Evolutionary conservation across 2,113 vertebrate species (phyloP), one percentile per base, ranked within the genome.

Genomic region (Candoia aspera): DNA sequence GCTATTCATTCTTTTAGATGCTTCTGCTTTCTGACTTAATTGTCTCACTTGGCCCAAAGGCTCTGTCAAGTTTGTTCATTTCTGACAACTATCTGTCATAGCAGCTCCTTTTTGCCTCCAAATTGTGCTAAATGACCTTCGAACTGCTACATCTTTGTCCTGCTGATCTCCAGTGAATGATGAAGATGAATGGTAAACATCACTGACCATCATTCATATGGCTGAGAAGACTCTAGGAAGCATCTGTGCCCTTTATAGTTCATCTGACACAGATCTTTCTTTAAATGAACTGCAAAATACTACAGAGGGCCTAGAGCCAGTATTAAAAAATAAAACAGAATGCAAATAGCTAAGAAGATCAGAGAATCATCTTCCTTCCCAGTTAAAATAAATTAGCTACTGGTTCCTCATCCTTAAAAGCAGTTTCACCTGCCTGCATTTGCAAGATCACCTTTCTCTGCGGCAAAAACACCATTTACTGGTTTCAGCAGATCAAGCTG

Each of bases 211-310:
- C 86, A 86, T 90, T 97, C 96, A 95, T 90, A 53, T 23, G n/a
- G 68, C 91, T 95, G 91, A 87, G 94, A 94, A 92, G 91, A 94
- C 89, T 84, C 84, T 88, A 90, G 89, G 93, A 95, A 95, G 58
- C 94, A 94, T 94, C 94, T 95, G 89, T 94, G 84, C 92, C 94
- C 96, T 95, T 93, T 96, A 79, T 91, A 95, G 94, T 96, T 96
- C 89, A 93, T 93, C 91, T 90, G 89, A 90, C 92, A 95, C 90
- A 93, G 87, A 49, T 87, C 93, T 73, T 90, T 91, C 89, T 6
- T 0, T 91, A 90, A 92, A 29, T 95, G 89, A 90, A 91, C 60
- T 83, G 73, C 58, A 73, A 92, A 95, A 93, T 89, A 73, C 89
- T 93, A 87, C 46, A 90, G 85, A 86, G 62, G 79, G 5, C 10